Evolutionary conservation across 2,888 invertebrate species (phyloP).

Genomic region (Cybosia mesomella): DNA sequence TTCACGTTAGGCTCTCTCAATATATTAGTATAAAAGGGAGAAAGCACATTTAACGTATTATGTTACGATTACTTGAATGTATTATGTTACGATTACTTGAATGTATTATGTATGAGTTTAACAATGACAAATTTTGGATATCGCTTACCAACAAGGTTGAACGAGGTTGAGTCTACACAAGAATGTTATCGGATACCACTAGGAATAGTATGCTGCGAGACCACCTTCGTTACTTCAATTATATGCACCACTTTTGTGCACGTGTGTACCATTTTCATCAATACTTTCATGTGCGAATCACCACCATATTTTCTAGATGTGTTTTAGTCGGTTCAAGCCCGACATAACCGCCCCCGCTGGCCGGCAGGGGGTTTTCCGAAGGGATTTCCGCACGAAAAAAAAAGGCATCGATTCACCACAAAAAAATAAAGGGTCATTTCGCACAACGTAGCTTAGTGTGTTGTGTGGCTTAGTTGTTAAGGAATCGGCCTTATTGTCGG

Average conservation of each 20-base stretch:
- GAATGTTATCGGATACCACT: neutral
- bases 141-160: neutral
- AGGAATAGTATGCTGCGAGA: neutral
- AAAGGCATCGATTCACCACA: no score
- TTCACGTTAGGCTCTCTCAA: slow-evolving; percentile 28
- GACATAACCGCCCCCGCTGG: no score
- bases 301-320: no score
- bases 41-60: slow-evolving; percentile 20
- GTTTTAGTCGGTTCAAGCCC: no score
- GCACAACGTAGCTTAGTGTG: no score
- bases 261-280: no score
- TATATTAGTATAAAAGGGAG: slow-evolving; percentile 34
- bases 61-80: slow-evolving; percentile 15
- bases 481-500: no score
- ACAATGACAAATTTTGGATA: slow-evolving; percentile 10
- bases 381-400: no score
- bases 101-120: slow-evolving; percentile 8
- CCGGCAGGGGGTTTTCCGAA: no score
- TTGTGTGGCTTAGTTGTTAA: no score
- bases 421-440: no score
- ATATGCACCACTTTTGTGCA: neutral
- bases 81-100: slow-evolving; percentile 16
- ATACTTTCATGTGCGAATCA: no score
- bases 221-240: neutral
- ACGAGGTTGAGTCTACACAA: neutral